A percentile compares a stretch with the other conserved stretches of the same genome.
Conservation (phyloP, 2,888 invertebrate species). For the Steinernema scapterisci region DNA sequence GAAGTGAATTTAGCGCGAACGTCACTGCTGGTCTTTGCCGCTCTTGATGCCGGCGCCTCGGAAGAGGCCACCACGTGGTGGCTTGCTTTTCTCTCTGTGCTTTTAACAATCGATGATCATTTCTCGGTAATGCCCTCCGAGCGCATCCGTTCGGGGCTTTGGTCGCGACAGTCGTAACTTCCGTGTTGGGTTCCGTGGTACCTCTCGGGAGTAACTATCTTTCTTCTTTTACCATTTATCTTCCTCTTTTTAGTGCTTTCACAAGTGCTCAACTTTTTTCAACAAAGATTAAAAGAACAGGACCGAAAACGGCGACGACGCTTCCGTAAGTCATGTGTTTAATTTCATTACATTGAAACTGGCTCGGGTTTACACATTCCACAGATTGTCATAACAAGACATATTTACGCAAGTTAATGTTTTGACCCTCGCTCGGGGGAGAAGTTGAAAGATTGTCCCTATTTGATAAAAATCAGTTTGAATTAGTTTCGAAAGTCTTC, state of each 20-base stretch:
- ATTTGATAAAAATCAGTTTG: background rate
- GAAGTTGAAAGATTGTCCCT: background rate
- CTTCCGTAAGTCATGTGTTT: background rate
- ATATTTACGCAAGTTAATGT: too few species aligned
- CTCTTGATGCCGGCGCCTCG: background rate
- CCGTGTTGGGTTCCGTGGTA: too few species aligned
- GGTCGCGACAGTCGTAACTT: too few species aligned
- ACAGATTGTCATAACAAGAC: too few species aligned
- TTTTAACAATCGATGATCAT: constrained; percentile 18
- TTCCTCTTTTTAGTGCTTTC: constrained; percentile 6
- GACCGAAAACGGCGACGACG: constrained; percentile 25
- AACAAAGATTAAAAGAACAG: background rate
- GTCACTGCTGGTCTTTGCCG: background rate
- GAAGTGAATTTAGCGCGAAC: background rate
- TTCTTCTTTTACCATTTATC: background rate
- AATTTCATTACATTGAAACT: too few species aligned
- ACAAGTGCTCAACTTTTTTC: background rate
- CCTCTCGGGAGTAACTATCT: too few species aligned
- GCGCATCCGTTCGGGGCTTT: too few species aligned
- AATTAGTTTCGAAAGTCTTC: background rate
- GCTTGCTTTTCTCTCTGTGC: background rate
- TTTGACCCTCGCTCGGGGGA: background rate
- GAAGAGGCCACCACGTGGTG: constrained; percentile 5
- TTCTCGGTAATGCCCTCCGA: background rate
- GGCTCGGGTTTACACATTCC: too few species aligned